Evolutionary conservation across 92 coral and sea anemone genomes (phyloP).

Genomic region (Pocillopora meandrina): DNA sequence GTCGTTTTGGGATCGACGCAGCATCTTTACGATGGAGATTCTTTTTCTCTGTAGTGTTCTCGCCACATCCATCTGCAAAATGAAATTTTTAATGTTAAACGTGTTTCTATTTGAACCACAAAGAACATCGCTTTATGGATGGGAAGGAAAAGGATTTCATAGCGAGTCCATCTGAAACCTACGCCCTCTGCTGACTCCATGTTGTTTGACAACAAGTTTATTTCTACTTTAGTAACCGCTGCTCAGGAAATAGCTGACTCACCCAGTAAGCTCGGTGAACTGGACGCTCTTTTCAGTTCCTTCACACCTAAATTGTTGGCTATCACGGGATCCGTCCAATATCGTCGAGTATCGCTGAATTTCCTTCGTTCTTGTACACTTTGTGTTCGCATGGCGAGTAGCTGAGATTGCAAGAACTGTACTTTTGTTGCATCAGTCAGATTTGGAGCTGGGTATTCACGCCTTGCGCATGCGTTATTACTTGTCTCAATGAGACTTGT

Average conservation of each 20-base stretch:
- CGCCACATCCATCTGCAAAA: conserved; percentile 27
- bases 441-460: conserved; percentile 47
- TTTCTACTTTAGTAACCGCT: neutral
- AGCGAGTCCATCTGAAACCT: too few species aligned
- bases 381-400: conserved; percentile 64
- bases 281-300: conserved; percentile 68
- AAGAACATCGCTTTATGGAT: too few species aligned
- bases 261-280: conserved; percentile 85
- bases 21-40: neutral
- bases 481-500: neutral
- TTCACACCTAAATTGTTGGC: conserved; percentile 38
- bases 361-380: conserved; percentile 71
- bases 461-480: neutral
- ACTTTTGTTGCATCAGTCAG: conserved; percentile 82
- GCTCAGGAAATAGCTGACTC: neutral
- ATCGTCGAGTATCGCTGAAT: conserved; percentile 71
- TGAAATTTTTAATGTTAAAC: neutral
- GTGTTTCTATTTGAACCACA: too few species aligned
- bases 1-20: conserved; percentile 39
- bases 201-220: too few species aligned
- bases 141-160: too few species aligned
- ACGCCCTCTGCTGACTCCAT: too few species aligned
- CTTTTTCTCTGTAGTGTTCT: neutral
- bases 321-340: conserved; percentile 70
- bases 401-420: conserved; percentile 65